Percentiles rank a stretch among this genome's conserved stretches.
Conservation (phyloP, 1,140 invertebrate species). For the Pectinophora gossypiella region DNA sequence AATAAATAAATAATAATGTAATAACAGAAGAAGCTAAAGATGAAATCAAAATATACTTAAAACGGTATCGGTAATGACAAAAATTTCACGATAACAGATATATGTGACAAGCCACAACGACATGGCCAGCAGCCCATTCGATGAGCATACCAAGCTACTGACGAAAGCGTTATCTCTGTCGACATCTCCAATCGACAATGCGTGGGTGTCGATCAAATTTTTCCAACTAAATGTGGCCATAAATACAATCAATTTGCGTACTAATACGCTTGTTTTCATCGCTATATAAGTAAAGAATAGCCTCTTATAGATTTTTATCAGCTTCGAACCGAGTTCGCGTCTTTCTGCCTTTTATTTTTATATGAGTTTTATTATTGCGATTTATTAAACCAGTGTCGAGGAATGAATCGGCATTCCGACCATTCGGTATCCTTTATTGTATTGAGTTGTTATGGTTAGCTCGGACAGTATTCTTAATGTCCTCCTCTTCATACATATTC, state of each 20-base stretch:
- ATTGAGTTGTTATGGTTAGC: constrained; percentile 14
- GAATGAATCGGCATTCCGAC: constrained; percentile 25
- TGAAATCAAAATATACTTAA: no score
- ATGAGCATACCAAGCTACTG: neutral
- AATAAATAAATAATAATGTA: no score
- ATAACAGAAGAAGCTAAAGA: no score
- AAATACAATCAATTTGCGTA: constrained; percentile 38
- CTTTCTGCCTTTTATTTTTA: constrained; percentile 27
- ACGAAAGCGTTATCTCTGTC: neutral
- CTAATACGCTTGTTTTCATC: constrained; percentile 30
- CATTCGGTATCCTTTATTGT: no score
- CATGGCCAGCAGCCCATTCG: neutral
- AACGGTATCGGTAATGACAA: no score
- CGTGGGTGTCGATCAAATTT: constrained; percentile 26
- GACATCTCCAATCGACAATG: neutral
- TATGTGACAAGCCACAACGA: neutral
- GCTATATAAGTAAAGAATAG: constrained; percentile 36
- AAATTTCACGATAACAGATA: no score
- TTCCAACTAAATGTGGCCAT: constrained; percentile 17
- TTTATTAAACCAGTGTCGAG: constrained; percentile 28
- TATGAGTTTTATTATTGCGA: constrained; percentile 36
- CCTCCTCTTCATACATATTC: neutral
- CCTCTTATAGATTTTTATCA: constrained; percentile 34
- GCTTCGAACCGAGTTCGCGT: constrained; percentile 17
- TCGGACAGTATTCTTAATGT: neutral